Base-by-base conservation (phyloP, 2,797 vertebrate genomes). In the Notolepis coatsorum region DNA sequence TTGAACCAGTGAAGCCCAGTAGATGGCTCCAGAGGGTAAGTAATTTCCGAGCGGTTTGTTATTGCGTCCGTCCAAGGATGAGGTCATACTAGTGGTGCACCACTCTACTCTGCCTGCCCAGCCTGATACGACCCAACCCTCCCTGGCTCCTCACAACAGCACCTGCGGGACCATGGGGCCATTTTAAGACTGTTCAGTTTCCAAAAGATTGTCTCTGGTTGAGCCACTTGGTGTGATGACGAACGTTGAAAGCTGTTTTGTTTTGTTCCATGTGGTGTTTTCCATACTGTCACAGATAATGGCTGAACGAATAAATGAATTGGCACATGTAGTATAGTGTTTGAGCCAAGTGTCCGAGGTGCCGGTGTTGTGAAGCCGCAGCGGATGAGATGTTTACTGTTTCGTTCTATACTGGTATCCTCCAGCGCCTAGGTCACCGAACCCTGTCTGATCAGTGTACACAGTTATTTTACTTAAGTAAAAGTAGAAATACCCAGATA, bases 81-180 rank as follows among this genome's bases (percentile, higher is more conserved):
- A 89, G 88, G 81, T 91, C 88, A 87, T 88, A 60, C 62, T 74
- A 48, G 81, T 87, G 83, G 81, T 87, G 83, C 87, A 86, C 59
- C 77, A 83, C 63, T 83, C 59, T 75, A 83, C 63, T 83, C 41
- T n/a, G 61, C 50, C 50, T 28, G 21, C 23, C 68, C 67, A 84
- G 65, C 55, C 27, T 55, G 64, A 66, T 77, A 73, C 61, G 71
- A 46, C 65, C 64, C 56, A 2, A 48, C 66, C 66, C 70, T 53
- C 75, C 57, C 25, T n/a, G n/a, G 41, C 17, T 30, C 2, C 9
- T 41, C 60, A 61, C 24, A 65, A 25, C 59, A 65, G 31, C 61
- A 71, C 51, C 56, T 70, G 42, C 68, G 12, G 18, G 13, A 15
- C 38, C 13, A 27, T 6, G 17, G 17, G 37, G 23, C 18, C 18